Base-by-base conservation (phyloP, 2,797 vertebrate genomes). In the Decapterus maruadsi region DNA sequence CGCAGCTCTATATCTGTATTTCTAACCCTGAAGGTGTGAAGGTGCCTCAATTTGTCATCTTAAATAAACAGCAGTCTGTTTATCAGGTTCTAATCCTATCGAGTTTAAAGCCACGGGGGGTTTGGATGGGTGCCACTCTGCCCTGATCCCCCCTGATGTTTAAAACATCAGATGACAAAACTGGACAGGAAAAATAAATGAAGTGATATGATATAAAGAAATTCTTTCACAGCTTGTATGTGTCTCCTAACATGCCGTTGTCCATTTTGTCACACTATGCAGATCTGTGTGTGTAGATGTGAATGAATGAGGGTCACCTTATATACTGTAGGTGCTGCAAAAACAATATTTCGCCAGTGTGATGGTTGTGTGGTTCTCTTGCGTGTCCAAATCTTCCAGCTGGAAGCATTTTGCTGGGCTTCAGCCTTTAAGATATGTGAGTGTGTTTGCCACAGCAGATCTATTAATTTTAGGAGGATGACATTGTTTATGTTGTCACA, bases 51-150 rank as follows among this genome's bases (percentile, higher is more conserved):
- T 90, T 89, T 91, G 81, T 91, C 90, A 87, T 89, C 83, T 83
- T 86, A 84, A 81, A 73, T 92, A 92, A 91, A 89, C 90, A 85
- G 53, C 64, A 69, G 81, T 84, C 70, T 90, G 85, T 93, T 90
- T 92, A 90, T 93, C 91, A 61, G 75, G 16, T 51, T 69, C 70
- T 88, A 74, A 90, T 89, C 84, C 72, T 76, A 63, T 61, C 64
- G 38, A 2, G 65, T 85, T 85, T 62, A 57, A 81, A 82, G 79
- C 71, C 29, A 10, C 6, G 4, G 84, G 65, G 55, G 5, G 29
- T 60, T 77, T 78, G 81, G 75, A 81, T 50, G 48, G 54, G 43
- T 83, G 80, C 70, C 62, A 67, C 68, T 80, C 63, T 67, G 65
- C 16, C 65, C 68, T 61, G 40, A 58, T 51, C 66, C 72, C 48